Conservation (phyloP, 1,140 invertebrate genomes). For the Drosophila punjabiensis region DNA sequence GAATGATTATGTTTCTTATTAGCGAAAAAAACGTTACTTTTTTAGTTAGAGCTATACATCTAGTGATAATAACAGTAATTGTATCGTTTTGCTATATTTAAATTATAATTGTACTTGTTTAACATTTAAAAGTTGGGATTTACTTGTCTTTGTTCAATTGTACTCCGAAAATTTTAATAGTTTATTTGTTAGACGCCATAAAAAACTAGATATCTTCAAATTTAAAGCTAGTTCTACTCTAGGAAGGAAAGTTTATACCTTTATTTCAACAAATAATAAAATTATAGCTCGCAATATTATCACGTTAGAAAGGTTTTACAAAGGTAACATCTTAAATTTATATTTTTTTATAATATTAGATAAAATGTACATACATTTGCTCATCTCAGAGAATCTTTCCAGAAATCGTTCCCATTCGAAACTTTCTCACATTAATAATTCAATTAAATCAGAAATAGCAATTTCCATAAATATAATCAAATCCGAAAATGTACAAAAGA, state of each 20-base stretch:
- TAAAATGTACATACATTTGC: neutral
- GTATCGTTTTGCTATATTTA: neutral
- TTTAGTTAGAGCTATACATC: no score
- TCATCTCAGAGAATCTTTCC: neutral
- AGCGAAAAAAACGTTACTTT: neutral
- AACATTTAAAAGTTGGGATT: neutral
- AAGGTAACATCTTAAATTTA: neutral
- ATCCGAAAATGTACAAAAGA: constrained; percentile 27
- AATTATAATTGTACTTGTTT: neutral
- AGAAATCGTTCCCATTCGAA: neutral
- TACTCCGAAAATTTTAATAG: no score
- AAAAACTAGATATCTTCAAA: no score
- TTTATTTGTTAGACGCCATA: no score
- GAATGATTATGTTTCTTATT: neutral
- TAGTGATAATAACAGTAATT: neutral
- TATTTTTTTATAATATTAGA: neutral
- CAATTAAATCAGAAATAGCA: constrained; percentile 1
- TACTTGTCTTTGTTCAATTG: neutral
- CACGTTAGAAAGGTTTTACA: neutral
- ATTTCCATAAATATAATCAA: constrained; percentile 55
- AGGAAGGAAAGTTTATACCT: no score
- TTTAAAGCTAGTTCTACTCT: no score
- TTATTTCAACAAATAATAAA: no score
- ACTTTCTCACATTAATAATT: constrained; percentile 36
- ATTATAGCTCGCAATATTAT: no score